Base-by-base conservation (phyloP, 1,140 invertebrate genomes). In the Microplitis mediator region DNA sequence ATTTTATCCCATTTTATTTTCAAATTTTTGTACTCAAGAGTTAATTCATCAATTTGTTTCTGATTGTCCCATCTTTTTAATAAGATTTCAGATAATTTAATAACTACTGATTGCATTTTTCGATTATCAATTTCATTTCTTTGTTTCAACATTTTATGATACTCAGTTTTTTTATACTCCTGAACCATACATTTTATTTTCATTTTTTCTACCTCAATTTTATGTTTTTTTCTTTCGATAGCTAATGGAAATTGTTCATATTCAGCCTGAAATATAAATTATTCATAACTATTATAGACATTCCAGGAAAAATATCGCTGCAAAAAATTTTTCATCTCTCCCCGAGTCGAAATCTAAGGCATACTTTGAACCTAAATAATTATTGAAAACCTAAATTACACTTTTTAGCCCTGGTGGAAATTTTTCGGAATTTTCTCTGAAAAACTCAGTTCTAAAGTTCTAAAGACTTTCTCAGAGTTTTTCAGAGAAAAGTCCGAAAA, bases 221-320 rank as follows among this genome's bases (percentile, higher is more conserved):
- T 36, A 14, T 4, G 4, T 54, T 72, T 23, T 11, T 31, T 36
- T 61, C 70, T 72, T 16, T 58, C 34, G 11, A 56, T 54, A 34
- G 70, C 70, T n/a, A 16, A 5, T 4, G 51, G 51, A 1, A 72
- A 36, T 60, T 54, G 31, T 23, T 72, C 70, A 14, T 66, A 72
- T 32, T 72, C 63, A 3, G 11, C 14, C 70, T 72, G 32, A 16
- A 13, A 50, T n/a, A 16, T n/a, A 61, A 51, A 11, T 16, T 31
- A 70, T 36, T 58, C 23, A 0, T 23, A 23, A 23, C 2, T 23
- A 23, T 23, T 2, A 23, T 23, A 23, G 23, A 23, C 23, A 2
- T 23, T 23, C 23, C 2, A 23, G 23, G 2, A 23, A 23, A 23
- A 23, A 23, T 23, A 0, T 23, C 23, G 23, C 23, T 23, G 23